Base-by-base conservation (phyloP, 2,888 invertebrate species). In the Tachina lurida region DNA sequence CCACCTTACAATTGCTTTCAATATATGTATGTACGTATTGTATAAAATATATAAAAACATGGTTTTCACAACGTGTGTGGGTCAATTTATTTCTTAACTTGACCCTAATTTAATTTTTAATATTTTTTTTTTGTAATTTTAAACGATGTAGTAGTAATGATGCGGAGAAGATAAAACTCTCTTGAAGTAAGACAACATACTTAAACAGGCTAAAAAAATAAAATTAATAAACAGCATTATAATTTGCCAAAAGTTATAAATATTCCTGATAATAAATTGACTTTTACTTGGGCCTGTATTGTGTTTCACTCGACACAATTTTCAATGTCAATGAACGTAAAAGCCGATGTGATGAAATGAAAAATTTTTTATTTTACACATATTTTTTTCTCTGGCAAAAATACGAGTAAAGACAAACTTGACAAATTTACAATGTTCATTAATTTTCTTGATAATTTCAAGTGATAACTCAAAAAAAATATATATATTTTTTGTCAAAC, bases 241-340 rank as follows among this genome's bases (percentile, higher is more conserved):
- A 67, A 67, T 80, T 68, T 71, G 49, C 62, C 15, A 56, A 70
- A 60, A 54, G 5, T n/a, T n/a, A n/a, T n/a, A 56, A 58, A 45
- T 73, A 47, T 74, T 73, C 52, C 76, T 60, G 49, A 45, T 68
- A 78, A 75, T 74, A 68, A 74, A 68, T 62, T 62, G 79, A 79
- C 79, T 84, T 76, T 80, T 79, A 71, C 58, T 67, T 73, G 71
- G 52, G 31, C 47, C 5, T 19, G 65, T 77, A 74, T 80, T 43
- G 41, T 74, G 13, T 81, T 75, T 60, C 78, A 70, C 43, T 74
- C 77, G 77, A 76, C 65, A 63, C 62, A 63, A 71, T 58, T 84
- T 71, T 84, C 79, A 84, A 84, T 84, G 84, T 84, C 84, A 84
- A 75, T 71, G 76, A 76, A 84, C 75, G 75, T 79, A 75, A n/a